Evolutionary conservation across 2,797 vertebrate species (phyloP), one percentile per base, ranked within the genome.

Genomic region (Melanotaenia boesemani): DNA sequence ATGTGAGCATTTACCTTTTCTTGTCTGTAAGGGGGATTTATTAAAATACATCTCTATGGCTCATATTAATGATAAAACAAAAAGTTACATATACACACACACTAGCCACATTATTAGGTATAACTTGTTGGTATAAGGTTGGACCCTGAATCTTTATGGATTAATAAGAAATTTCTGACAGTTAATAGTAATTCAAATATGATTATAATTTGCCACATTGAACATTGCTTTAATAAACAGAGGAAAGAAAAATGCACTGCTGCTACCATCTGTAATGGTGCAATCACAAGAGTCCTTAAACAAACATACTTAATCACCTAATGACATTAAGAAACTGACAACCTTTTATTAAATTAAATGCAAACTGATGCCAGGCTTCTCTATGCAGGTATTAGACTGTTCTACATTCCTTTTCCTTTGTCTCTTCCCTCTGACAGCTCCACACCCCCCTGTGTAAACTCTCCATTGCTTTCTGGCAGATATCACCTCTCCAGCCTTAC

Each of bases 401-500:
- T 70, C 48, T 15, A 5, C 74, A 80, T 80, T 84, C 70, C 60
- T 82, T 24, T 3, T 34, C 48, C 73, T 83, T 82, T 77, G 74
- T 80, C 68, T 68, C 0, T 44, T 36, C 80, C 60, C 44, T 62
- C 67, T n/a, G 50, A 6, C 58, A 32, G 67, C 72, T 36, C 79
- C 55, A 59, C 80, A 5, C 32, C 67, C 50, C 58, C 13, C 30
- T 28, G 52, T 62, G 66, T 64, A 86, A 87, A 88, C 67, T 74
- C 72, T 64, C 34, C 16, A 0, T 41, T 36, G 36, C 63, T 61
- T 57, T 77, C 63, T 75, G 74, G 48, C 80, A 83, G 75, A 72
- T 66, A 79, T 82, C 63, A 52, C 76, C 75, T 76, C 76, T 72
- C 8, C 39, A 58, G n/a, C 81, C 66, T 88, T 87, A 76, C 79